Evolutionary conservation across 2,888 invertebrate species (phyloP), one percentile per base, ranked within the genome.

Genomic region (Drosophila percnosoma): DNA sequence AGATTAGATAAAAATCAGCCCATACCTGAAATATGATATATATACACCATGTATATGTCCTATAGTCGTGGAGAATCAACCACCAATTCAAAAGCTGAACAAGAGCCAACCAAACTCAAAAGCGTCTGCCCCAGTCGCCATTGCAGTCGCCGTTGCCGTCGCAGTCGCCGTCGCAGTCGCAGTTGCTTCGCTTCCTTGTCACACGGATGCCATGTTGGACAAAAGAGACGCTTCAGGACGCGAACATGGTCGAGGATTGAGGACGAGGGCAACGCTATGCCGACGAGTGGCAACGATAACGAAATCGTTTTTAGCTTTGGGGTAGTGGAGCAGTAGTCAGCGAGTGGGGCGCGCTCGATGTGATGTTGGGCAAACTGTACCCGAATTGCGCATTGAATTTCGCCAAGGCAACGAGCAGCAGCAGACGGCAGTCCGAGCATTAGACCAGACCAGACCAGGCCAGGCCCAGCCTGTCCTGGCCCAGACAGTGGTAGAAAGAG

Each of bases 401-500:
- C 42, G 55, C 65, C 73, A 72, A 70, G 72, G 64, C 73, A 69
- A 57, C 70, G 49, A 57, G 24, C 45, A 24, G 45, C 24, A 27
- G 21, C 33, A 57, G 49, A 52, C 18, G 29, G 49, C 53, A 24
- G 61, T 57, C 55, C 59, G 55, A 69, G 59, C 65, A 74, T 61
- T 72, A 75, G 70, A 72, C 61, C 66, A 38, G 49, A 45, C 57
- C 63, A 45, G 68, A 78, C 34, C 54, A 36, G 4, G 11, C 36
- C 36, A 54, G 11, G n/a, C 21, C 15, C 33, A 24, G 15, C 57
- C 49, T 49, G 21, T 36, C 15, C 38, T 27, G 65, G 66, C 49
- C 83, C 90, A 92, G 92, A 92, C 92, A 88, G 78, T 83, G 83
- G 91, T 81, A 92, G 92, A 92, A 92, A 92, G 92, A 91, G 92